Conservation (phyloP, 2,888 invertebrate species). For the Caenorhabditis panamensis region DNA sequence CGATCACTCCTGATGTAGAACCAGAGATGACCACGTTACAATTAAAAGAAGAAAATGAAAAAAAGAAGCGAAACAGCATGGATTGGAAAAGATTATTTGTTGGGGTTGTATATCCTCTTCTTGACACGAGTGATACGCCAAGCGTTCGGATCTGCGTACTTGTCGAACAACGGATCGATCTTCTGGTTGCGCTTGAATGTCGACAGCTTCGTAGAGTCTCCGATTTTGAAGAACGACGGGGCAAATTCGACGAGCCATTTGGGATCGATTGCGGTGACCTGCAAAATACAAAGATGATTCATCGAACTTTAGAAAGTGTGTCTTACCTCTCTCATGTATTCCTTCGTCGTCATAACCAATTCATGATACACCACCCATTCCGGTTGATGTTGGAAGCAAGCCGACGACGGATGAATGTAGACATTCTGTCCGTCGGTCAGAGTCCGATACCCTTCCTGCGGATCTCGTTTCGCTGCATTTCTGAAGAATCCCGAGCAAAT, state of each 20-base stretch:
- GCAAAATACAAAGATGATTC: conserved; percentile 8
- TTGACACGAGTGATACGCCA: conserved; percentile 92
- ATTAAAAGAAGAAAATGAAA: background rate
- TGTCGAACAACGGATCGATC: conserved; percentile 96
- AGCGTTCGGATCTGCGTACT: conserved; percentile 97
- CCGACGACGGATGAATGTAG: conserved; percentile 98
- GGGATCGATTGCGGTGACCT: conserved; percentile 89
- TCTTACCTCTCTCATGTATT: conserved; percentile 97
- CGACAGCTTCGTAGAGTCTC: conserved; percentile 97
- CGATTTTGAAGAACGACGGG: conserved; percentile 98
- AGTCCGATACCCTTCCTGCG: conserved; percentile 96
- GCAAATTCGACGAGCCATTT: conserved; percentile 99
- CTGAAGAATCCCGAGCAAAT: conserved; percentile 96
- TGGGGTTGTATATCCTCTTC: conserved; percentile 82
- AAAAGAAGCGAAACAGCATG: background rate
- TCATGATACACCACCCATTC: conserved; percentile 99
- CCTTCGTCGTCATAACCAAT: conserved; percentile 97
- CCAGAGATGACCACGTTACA: too few species aligned
- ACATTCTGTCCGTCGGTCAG: conserved; percentile 95
- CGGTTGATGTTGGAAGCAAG: conserved; percentile 97
- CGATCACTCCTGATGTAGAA: too few species aligned
- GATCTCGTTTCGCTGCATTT: conserved; percentile 99
- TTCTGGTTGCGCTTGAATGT: conserved; percentile 99
- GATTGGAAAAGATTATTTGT: conserved; percentile 70
- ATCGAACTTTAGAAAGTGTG: background rate